phyloP scores from a whole-genome alignment of 2,797 vertebrate genomes.

The Ataeniobius toweri region DNA sequence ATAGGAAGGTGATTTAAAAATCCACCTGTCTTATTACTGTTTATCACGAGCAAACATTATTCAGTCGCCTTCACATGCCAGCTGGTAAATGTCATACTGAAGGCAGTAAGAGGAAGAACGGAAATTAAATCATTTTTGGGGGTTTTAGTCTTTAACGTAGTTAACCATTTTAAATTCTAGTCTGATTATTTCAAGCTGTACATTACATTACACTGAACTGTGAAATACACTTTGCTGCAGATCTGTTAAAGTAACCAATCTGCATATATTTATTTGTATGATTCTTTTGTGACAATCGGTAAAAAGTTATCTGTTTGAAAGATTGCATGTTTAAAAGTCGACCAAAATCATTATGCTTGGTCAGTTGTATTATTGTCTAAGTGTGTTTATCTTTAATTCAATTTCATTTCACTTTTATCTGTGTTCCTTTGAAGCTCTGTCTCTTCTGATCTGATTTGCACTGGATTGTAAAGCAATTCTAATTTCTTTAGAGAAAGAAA shows the following conservation, averaged over 20 bases:
- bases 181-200: background rate
- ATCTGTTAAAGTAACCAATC: background rate
- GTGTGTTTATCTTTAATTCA: background rate
- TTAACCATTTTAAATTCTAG: background rate
- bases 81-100: background rate
- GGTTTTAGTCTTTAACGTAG: background rate
- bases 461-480: slow-evolving; percentile 14
- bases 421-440: slow-evolving; percentile 12
- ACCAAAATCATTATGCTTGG: background rate
- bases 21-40: background rate
- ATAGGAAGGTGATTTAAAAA: background rate
- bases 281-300: background rate
- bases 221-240: background rate
- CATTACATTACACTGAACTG: background rate
- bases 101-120: background rate
- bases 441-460: slow-evolving; percentile 24
- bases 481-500: background rate
- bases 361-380: background rate
- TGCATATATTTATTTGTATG: background rate
- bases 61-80: background rate
- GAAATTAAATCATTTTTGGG: background rate
- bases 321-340: background rate
- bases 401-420: slow-evolving; percentile 5
- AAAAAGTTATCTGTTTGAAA: background rate
- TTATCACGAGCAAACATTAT: background rate